Evolutionary conservation across 2,888 invertebrate species (phyloP), one percentile per base, ranked within the genome.

Genomic region (Pammene aurita): DNA sequence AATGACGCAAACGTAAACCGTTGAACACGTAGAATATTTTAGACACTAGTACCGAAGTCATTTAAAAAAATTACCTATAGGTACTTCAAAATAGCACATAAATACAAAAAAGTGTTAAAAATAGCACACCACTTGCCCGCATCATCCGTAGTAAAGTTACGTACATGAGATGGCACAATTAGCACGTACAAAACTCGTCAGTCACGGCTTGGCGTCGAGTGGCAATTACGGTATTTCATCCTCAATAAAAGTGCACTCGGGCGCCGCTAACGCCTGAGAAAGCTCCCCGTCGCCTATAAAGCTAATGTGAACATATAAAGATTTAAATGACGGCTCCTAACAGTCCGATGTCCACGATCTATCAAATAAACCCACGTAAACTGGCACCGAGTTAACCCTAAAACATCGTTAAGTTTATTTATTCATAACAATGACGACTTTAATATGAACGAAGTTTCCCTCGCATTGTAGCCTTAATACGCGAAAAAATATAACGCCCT

Each of bases 211-310:
- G 84, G 84, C 85, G 85, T 86, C 85, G 87, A 88, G 88, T 85
- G 86, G 85, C 89, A 89, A 89, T 90, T 90, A 89, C 86, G 84
- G 83, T 88, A 89, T 89, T 90, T 89, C 88, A 89, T 88, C 86
- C 87, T 84, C 88, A 87, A 89, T 90, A 90, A 90, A 90, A 90
- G 85, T 90, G 90, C 90, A 90, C 90, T 89, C 86, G 81, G 85
- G 84, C 85, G 84, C 81, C 86, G 82, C 84, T 81, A 84, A 83
- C 82, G 80, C 79, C 80, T 81, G 81, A 84, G 86, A 84, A 85
- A 85, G 84, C 86, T 87, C 85, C 85, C 84, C 76, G 83, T 76
- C 77, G 86, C 79, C 87, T 86, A 88, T 90, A 90, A 89, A 90
- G 85, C 88, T 90, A 89, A 90, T 89, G 88, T 86, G 86, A 81